Evolutionary conservation across 2,113 vertebrate genomes (phyloP), one percentile per base, ranked within the genome.

Genomic region (Pollimyrus isidori): DNA sequence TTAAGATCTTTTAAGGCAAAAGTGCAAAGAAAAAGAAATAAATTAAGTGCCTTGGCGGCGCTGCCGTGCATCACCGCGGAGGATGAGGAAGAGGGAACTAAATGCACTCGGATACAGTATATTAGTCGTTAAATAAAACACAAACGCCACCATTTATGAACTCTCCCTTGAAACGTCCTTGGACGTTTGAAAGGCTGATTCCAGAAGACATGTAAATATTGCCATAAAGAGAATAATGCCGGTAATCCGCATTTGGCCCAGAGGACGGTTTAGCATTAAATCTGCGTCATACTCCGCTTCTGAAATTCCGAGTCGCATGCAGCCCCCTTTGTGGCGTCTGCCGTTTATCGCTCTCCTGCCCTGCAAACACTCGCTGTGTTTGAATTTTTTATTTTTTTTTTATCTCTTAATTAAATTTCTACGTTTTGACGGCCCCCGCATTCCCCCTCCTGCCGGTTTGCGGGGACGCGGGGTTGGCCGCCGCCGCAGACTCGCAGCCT

Each of bases 141-240:
- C 53, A 87, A 87, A 87, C 35, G 52, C 26, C 86, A 23, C 30
- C 35, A 65, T 87, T 58, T 87, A 87, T 62, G 53, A 87, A 87
- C 86, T 65, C 86, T 69, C 50, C 88, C 88, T 82, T 19, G 42
- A 89, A 82, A 89, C 17, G 88, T 76, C 88, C 88, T 89, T 89
- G 88, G 88, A 50, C 73, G 26, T 86, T 26, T 89, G 65, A 89
- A 89, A 82, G 88, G 69, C 80, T 89, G 88, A 76, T 89, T 89
- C 73, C 65, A 80, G 48, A 52, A 73, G 73, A 89, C 62, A 89
- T 89, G 88, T 89, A 89, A 89, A 89, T 83, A 89, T 89, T 89
- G 46, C 88, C 42, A 82, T 89, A 82, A 89, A 89, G 88, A 89
- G 65, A 89, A 87, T 87, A 87, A 89, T 23, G 17, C 65, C 73